Evolutionary conservation across 2,888 invertebrate genomes (phyloP).

Genomic region (Archaeoteleia sp.): DNA sequence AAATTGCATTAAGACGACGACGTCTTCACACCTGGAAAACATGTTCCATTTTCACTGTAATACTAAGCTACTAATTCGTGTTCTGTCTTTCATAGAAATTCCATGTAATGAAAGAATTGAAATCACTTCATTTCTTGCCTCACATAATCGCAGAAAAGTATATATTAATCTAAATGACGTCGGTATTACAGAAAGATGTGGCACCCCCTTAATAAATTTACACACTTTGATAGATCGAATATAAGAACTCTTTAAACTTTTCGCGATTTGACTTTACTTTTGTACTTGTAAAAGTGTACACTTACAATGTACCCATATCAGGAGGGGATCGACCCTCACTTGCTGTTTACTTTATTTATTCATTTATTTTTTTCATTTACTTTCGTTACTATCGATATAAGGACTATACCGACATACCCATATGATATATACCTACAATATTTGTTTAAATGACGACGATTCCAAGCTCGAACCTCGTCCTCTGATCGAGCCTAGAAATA

Average conservation of each 20-base stretch:
- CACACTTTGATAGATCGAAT: too few relatives aligned
- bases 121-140: too few relatives aligned
- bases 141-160: too few relatives aligned
- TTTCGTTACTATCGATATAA: slow-evolving; percentile 38
- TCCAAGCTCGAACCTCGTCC: slow-evolving; percentile 43
- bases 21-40: too few relatives aligned
- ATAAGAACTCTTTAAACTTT: slow-evolving; percentile 2
- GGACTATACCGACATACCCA: slow-evolving; percentile 66
- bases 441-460: slow-evolving; percentile 59
- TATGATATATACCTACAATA: slow-evolving; percentile 66
- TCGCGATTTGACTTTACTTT: slow-evolving; percentile 38
- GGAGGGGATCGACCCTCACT: slow-evolving; percentile 25
- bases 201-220: too few relatives aligned
- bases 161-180: too few relatives aligned
- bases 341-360: slow-evolving; percentile 12
- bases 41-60: too few relatives aligned
- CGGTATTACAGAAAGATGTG: too few relatives aligned
- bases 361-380: slow-evolving; percentile 13
- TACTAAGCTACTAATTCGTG: too few relatives aligned
- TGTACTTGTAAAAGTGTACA: slow-evolving; percentile 62
- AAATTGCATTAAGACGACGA: too few relatives aligned
- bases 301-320: slow-evolving; percentile 52
- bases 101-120: too few relatives aligned
- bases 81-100: too few relatives aligned
- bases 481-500: slow-evolving; percentile 7